Evolutionary conservation across 2,888 invertebrate species (phyloP).

Genomic region (Seladonia tumulorum): DNA sequence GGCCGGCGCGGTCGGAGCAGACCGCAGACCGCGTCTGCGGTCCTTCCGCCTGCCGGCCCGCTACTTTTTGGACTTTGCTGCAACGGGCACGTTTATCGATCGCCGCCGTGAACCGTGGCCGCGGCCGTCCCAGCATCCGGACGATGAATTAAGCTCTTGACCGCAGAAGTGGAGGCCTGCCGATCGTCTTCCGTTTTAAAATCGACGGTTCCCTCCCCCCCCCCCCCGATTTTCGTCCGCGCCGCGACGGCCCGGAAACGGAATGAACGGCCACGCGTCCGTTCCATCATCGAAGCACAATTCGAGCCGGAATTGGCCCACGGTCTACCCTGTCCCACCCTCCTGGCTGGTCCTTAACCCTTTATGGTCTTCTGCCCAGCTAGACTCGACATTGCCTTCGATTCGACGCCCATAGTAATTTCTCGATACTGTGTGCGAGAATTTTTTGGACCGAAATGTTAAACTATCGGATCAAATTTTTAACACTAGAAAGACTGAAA

Average conservation of each 20-base stretch:
- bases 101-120: constrained; percentile 12
- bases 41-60: constrained; percentile 70
- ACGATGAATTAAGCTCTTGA: constrained; percentile 64
- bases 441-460: too few species aligned
- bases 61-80: constrained; percentile 70
- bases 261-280: background rate
- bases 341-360: background rate
- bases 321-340: background rate
- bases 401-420: background rate
- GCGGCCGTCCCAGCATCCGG: constrained; percentile 58
- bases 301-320: background rate
- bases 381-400: background rate
- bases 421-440: background rate
- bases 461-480: too few species aligned
- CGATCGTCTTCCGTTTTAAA: constrained; percentile 49
- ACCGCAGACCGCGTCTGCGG: constrained; percentile 78
- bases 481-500: too few species aligned
- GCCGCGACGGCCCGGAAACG: background rate
- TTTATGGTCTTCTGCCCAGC: too few species aligned
- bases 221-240: constrained; percentile 1
- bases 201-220: constrained; percentile 7
- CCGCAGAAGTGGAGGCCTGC: constrained; percentile 53
- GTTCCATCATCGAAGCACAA: background rate
- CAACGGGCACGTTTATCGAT: constrained; percentile 67
- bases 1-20: constrained; percentile 61